phyloP scores from a whole-genome alignment of 2,797 vertebrate genomes.

The Etheostoma nigrum region DNA sequence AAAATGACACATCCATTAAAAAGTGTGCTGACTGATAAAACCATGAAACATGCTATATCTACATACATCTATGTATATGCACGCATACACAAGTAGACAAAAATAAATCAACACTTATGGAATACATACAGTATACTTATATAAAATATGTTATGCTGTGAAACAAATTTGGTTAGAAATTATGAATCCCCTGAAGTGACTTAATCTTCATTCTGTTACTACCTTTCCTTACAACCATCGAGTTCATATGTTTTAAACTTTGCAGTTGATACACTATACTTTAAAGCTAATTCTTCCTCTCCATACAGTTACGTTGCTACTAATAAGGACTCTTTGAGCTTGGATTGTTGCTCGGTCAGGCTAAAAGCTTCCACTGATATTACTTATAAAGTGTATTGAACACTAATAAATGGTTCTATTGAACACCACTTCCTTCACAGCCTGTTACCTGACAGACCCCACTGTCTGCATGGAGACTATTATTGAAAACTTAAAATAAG shows the following conservation, averaged over 20 bases:
- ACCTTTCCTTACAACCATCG: neutral
- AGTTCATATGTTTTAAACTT: neutral
- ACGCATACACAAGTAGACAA: neutral
- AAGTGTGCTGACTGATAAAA: neutral
- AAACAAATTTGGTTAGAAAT: conserved; percentile 23
- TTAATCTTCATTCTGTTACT: neutral
- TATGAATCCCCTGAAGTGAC: neutral
- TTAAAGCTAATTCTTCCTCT: neutral
- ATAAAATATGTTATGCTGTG: neutral
- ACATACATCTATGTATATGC: neutral
- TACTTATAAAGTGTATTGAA: conserved; percentile 41
- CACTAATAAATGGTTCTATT: conserved; percentile 21
- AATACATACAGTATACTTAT: neutral
- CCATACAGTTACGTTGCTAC: neutral
- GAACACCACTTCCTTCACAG: neutral
- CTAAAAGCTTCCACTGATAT: conserved; percentile 22
- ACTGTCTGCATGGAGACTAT: neutral
- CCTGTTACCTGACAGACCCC: neutral
- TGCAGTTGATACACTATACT: neutral
- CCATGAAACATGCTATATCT: neutral
- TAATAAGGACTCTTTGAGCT: neutral
- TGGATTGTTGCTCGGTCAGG: neutral
- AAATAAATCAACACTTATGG: neutral
- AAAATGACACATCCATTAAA: conserved; percentile 4
- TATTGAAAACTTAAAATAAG: conserved; percentile 66